Base-by-base conservation (phyloP, 1,140 invertebrate genomes). In the Orussus abietinus region DNA sequence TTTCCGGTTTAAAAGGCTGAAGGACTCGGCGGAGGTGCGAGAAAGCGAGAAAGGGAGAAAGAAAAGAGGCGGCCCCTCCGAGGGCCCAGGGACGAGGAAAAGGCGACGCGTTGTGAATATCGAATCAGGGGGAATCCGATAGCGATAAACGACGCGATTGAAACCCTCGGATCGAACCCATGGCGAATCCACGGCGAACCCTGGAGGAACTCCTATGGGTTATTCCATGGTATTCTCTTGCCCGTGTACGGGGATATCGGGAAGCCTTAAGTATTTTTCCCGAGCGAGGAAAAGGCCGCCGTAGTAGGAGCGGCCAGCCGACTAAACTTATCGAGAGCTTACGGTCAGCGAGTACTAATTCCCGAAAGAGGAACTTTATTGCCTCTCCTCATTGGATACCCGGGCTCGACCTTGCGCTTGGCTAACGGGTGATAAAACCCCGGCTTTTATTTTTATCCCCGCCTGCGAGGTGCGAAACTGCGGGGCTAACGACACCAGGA, bases 131-230 rank as follows among this genome's bases (percentile, higher is more conserved):
- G 48, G 53, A 57, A 59, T 59, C 51, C 49, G 47, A 60, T 56
- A 45, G 51, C 59, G 57, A 62, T 64, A 62, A 64, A 64, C 62
- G 62, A 60, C 50, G 51, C 57, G 57, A 62, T 64, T 62, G 59
- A 60, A 62, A 64, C 52, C 48, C 45, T 33, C 40, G 53, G 51
- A 50, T 56, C 34, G 41, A 29, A 26, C 15, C n/a, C 26, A 29
- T 17, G 13, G 20, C 7, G 12, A 41, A 17, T 22, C 31, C 21
- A n/a, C 26, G n/a, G 21, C 6, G 35, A 31, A 29, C 3, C 12
- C 18, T 11, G 30, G 15, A 37, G 35, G 25, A 22, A 28, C 38
- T 45, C 36, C 31, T 25, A n/a, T 45, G 33, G 42, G 39, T 29
- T 38, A 33, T 46, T 52, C 45, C 47, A 21, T 12, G 29, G 42